Conservation (phyloP, 2,888 invertebrate genomes). For the Troides helena region DNA sequence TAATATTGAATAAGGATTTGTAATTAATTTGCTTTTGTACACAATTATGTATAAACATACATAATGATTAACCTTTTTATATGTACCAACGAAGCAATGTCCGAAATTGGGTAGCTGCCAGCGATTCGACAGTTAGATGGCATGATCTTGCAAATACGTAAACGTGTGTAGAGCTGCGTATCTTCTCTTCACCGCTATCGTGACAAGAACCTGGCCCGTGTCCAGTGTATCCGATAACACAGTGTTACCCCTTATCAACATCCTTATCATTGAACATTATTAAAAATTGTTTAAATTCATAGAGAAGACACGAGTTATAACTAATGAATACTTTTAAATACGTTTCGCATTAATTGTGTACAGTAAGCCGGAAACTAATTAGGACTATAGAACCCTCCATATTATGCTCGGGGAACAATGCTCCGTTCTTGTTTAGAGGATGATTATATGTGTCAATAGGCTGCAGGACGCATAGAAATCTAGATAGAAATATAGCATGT, state of each 20-base stretch:
- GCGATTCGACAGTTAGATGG: constrained; percentile 10
- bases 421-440: background rate
- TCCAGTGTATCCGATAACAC: constrained; percentile 13
- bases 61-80: constrained; percentile 1
- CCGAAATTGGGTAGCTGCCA: constrained; percentile 15
- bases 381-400: background rate
- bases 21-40: background rate
- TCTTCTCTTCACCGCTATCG: constrained; percentile 10
- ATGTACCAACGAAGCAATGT: background rate
- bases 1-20: background rate
- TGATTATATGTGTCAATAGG: background rate
- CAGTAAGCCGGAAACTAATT: background rate
- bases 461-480: background rate
- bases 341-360: background rate
- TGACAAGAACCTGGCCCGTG: constrained; percentile 27
- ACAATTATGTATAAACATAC: background rate
- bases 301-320: background rate
- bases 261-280: background rate
- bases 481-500: background rate
- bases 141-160: constrained; percentile 26
- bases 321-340: background rate
- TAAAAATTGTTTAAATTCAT: background rate
- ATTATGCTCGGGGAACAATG: background rate
- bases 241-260: background rate
- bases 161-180: constrained; percentile 26